Percentiles rank a stretch among this genome's conserved stretches.
phyloP scores from a whole-genome alignment of 2,888 invertebrate species.

The Yponomeuta cagnagella region DNA sequence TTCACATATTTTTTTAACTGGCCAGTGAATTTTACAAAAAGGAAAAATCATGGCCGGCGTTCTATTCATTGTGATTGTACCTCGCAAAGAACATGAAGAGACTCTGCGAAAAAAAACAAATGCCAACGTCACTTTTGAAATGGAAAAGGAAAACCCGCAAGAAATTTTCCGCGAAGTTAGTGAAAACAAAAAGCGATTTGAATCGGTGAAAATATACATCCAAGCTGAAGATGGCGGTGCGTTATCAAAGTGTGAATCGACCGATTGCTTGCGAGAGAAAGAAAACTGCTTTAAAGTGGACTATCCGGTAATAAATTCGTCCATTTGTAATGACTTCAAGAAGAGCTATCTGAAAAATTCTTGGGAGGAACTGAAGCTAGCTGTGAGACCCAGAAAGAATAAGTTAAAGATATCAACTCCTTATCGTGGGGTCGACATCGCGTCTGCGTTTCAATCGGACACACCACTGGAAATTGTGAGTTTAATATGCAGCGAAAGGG shows the following conservation, averaged over 20 bases:
- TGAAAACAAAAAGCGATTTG: constrained; percentile 7
- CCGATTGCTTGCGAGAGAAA: constrained; percentile 32
- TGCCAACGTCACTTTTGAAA: constrained; percentile 24
- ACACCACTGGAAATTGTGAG: constrained; percentile 53
- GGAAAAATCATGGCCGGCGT: constrained; percentile 65
- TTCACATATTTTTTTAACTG: background rate
- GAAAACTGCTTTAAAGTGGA: constrained; percentile 21
- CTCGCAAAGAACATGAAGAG: constrained; percentile 67
- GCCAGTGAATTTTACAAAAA: background rate
- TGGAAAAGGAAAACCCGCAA: constrained; percentile 29
- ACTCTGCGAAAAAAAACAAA: constrained; percentile 32
- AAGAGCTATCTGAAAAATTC: constrained; percentile 32
- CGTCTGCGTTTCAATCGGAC: constrained; percentile 44
- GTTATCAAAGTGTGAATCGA: constrained; percentile 37
- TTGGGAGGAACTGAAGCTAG: constrained; percentile 47
- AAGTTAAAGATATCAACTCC: constrained; percentile 45
- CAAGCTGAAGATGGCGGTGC: constrained; percentile 26
- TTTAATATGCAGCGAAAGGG: constrained; percentile 16
- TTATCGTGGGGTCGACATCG: constrained; percentile 38
- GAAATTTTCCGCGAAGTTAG: background rate
- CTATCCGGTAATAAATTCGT: background rate
- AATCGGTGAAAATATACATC: constrained; percentile 15
- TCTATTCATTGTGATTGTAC: constrained; percentile 75
- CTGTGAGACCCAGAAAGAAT: constrained; percentile 35
- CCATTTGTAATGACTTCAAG: background rate